Evolutionary conservation across 1,140 invertebrate genomes (phyloP), one percentile per base, ranked within the genome.

Genomic region (Lineus longissimus): DNA sequence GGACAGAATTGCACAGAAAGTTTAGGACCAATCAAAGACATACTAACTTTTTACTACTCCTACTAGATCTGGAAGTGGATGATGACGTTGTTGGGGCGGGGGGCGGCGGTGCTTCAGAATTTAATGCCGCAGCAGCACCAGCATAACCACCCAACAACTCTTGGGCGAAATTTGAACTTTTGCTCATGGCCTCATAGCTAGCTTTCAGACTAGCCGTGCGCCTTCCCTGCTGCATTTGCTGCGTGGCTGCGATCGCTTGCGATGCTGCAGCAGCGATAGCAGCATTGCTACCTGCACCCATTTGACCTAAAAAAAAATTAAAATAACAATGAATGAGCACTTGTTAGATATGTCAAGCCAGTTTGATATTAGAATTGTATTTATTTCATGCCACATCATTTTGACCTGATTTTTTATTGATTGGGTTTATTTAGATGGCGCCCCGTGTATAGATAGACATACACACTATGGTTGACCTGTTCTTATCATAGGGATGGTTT

Each of bases 181-280:
- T 51, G 43, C 64, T 71, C 64, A 81, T 73, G 0, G 74, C 74
- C 47, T 80, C 77, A 68, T 79, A 80, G 57, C 93, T 96, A 19
- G 95, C 94, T 82, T 97, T 97, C 59, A 98, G 82, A 75, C 93
- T 94, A 1, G 94, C 93, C 0, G 94, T 96, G 55, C 95, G 85
- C 62, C 95, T 85, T 0, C 95, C 95, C 69, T 96, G 92, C 74
- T 94, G 92, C 90, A 97, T 94, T 86, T 96, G 94, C 73, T 97
- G 93, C 17, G 95, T 97, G 2, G 94, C 94, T 13, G 93, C 93
- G 63, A 97, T 97, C 0, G 94, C 94, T 80, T 97, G 94, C 23
- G 93, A 95, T 0, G 94, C 94, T 17, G 94, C 94, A 1, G 92
- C 93, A 0, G 93, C 94, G 63, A 97, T 94, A 0, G 94, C 77